Percentiles rank a stretch among this genome's conserved stretches.
Evolutionary conservation across 2,888 invertebrate genomes (phyloP).

Genomic region (Leucozona laternaria): DNA sequence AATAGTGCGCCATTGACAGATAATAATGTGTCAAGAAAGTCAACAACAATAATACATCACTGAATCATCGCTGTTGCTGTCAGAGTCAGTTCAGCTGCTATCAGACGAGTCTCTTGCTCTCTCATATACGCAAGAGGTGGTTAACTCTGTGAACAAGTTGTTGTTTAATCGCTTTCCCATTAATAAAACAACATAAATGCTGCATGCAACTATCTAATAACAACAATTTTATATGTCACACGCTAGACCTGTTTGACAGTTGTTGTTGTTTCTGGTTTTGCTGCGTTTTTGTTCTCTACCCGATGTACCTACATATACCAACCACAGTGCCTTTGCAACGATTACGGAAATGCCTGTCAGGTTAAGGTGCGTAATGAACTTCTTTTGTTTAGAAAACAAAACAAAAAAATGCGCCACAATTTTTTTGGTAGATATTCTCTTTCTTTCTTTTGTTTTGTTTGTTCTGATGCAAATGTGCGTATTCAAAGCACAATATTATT

Average conservation of each 20-base stretch:
- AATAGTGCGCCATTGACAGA: conserved; percentile 48
- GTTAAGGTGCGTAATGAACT: conserved; percentile 55
- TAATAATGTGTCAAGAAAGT: conserved; percentile 33
- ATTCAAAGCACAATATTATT: conserved; percentile 23
- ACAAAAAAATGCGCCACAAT: conserved; percentile 5
- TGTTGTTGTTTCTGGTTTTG: conserved; percentile 8
- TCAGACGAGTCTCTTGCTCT: neutral
- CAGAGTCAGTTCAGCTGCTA: neutral
- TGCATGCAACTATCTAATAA: neutral
- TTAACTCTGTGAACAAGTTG: conserved; percentile 29
- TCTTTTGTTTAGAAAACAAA: conserved; percentile 48
- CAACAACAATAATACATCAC: neutral
- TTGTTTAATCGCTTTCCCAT: conserved; percentile 37
- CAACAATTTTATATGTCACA: conserved; percentile 26
- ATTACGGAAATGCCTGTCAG: conserved; percentile 63
- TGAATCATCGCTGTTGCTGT: conserved; percentile 31
- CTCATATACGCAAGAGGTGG: neutral
- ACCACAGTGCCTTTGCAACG: neutral
- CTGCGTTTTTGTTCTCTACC: conserved; percentile 30
- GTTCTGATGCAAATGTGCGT: conserved; percentile 53
- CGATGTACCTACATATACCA: neutral
- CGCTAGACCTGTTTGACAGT: conserved; percentile 33
- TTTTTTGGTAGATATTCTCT: conserved; percentile 15
- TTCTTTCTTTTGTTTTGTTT: conserved; percentile 4
- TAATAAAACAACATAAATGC: conserved; percentile 2